Evolutionary conservation across 2,797 vertebrate species (phyloP), one percentile per base, ranked within the genome.

Genomic region (Cichlasoma orientale): DNA sequence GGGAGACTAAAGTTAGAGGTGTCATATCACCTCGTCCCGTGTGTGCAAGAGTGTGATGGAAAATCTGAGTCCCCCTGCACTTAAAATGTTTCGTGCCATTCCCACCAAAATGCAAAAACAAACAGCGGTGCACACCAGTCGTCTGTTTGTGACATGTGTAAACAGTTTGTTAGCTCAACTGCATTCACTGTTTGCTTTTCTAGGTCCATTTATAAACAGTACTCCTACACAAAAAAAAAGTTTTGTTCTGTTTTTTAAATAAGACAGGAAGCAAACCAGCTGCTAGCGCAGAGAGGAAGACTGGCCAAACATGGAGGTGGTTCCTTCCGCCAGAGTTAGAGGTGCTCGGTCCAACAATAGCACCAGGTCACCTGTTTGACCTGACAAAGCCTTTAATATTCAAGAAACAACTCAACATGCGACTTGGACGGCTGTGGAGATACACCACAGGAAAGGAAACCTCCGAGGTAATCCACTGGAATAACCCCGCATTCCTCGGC

Each of bases 1-100:
- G 59, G 36, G 66, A 83, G 77, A 88, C 87, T 93, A 93, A 90
- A 92, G 88, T 92, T 92, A 92, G 92, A 92, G 58, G 88, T 89
- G 88, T 93, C 89, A 77, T 82, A 75, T 90, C 82, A 86, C 83
- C 85, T 88, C 74, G 13, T 85, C 70, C 83, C 82, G 83, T 81
- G 72, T 79, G 72, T 74, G 75, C 27, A 5, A 75, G 77, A 75
- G 78, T 79, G 87, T 79, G 84, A 92, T 90, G 92, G 93, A 94
- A 93, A 92, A 84, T 78, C n/a, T 76, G 73, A 91, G 82, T 75
- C 76, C 68, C 6, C 23, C 74, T 77, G 7, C 11, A 31, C 88
- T 85, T 86, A 79, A 88, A 85, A 89, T 58, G 29, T 33, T 78
- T 87, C 86, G 78, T 72, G 50, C 53, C 81, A 47, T 72, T 78